A percentile compares a stretch with the other conserved stretches of the same genome.
Evolutionary conservation across 2,888 invertebrate species (phyloP).

Genomic region (Papilio protenor): DNA sequence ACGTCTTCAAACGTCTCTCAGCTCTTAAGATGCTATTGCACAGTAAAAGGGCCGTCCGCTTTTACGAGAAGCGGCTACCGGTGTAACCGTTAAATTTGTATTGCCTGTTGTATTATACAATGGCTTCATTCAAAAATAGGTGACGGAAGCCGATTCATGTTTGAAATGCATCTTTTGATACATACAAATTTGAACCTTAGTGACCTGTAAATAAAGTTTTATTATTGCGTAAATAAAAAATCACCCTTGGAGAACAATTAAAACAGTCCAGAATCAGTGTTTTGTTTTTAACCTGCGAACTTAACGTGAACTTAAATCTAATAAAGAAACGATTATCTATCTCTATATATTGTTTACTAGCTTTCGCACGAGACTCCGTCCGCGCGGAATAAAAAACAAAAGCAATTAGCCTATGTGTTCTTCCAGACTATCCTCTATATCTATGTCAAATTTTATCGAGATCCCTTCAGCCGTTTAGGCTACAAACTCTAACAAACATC

Average conservation of each 20-base stretch:
- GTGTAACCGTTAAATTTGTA: slow-evolving; percentile 51
- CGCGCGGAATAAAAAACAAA: no score
- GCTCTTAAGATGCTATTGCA: slow-evolving; percentile 44
- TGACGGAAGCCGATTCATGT: slow-evolving; percentile 30
- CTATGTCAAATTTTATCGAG: no score
- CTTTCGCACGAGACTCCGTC: no score
- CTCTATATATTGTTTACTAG: no score
- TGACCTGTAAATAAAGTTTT: neutral
- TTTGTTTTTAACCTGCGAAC: no score
- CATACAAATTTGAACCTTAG: slow-evolving; percentile 9
- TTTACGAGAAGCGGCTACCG: slow-evolving; percentile 63
- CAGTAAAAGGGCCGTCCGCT: slow-evolving; percentile 55
- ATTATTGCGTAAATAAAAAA: neutral
- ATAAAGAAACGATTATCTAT: no score
- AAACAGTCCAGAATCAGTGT: neutral
- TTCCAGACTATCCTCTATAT: no score
- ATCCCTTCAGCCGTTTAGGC: no score
- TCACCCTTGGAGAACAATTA: neutral
- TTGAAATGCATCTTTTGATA: slow-evolving; percentile 25
- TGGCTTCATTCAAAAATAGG: slow-evolving; percentile 41
- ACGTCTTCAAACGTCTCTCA: slow-evolving; percentile 65
- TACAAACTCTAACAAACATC: no score
- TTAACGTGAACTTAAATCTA: no score
- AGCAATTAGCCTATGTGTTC: no score
- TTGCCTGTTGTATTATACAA: slow-evolving; percentile 37